These are phyloP conservation scores for Ellobius talpinus DNA, from an alignment of 2,113 vertebrate species.

Conservation along the genomic window DNA sequence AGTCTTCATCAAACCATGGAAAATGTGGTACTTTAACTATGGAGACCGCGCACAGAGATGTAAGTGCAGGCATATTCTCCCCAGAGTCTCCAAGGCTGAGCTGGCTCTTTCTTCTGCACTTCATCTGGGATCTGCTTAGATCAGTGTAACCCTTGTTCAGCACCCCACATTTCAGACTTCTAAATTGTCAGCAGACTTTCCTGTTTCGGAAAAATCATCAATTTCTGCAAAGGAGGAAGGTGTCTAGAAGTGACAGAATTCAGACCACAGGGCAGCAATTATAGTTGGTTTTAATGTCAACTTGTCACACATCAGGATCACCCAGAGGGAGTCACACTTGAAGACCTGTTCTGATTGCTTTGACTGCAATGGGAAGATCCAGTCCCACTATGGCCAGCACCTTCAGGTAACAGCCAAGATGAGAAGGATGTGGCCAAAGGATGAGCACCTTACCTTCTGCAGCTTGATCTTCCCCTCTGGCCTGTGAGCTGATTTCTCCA, in stretches of 20 bases:
- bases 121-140: constrained; percentile 22
- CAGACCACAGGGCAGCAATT: background rate
- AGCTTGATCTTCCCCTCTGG: background rate
- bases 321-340: background rate
- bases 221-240: background rate
- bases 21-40: constrained; percentile 75
- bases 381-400: background rate
- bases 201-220: background rate
- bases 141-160: constrained; percentile 15
- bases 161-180: background rate
- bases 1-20: constrained; percentile 79
- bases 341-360: background rate
- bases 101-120: background rate
- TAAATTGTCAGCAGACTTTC: background rate
- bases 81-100: constrained; percentile 1
- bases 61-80: constrained; percentile 56
- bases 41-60: constrained; percentile 55
- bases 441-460: background rate
- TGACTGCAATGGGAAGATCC: background rate
- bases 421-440: background rate
- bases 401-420: background rate
- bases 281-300: background rate
- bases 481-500: background rate
- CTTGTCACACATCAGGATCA: background rate
- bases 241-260: background rate